Conservation (phyloP, 2,888 invertebrate species). For the Tupiocoris notatus region DNA sequence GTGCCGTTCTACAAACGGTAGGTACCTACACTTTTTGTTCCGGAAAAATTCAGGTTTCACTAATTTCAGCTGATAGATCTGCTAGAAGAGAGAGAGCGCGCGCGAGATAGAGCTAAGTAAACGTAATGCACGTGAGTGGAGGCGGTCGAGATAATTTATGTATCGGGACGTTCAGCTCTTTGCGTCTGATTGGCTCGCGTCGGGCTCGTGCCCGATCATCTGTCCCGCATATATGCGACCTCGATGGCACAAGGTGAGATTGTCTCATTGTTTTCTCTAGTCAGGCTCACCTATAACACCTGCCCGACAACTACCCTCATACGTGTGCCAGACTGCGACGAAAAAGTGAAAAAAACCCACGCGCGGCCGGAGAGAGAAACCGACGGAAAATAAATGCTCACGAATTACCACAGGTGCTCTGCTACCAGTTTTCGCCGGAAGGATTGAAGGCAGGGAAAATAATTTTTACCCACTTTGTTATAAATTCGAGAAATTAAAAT, state of each 20-base stretch:
- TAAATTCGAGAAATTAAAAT: no score
- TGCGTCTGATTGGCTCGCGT: conserved; percentile 29
- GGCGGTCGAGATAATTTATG: conserved; percentile 34
- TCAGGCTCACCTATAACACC: conserved; percentile 15
- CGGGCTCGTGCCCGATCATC: conserved; percentile 34
- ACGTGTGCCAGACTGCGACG: conserved; percentile 18
- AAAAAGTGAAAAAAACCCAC: not conserved
- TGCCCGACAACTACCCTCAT: conserved; percentile 40
- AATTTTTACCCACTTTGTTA: no score
- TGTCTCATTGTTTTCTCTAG: conserved; percentile 38
- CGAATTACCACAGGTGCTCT: not conserved
- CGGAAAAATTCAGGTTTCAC: no score
- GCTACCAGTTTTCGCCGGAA: not conserved
- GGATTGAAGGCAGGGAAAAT: not conserved
- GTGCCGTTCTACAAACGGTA: no score
- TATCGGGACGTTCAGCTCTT: conserved; percentile 10
- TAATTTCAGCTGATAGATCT: no score
- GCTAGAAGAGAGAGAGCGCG: no score
- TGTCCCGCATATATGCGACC: conserved; percentile 41
- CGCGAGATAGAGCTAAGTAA: no score
- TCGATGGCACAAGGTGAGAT: conserved; percentile 40
- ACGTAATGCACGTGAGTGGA: no score
- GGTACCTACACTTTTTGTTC: no score
- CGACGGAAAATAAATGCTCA: not conserved
- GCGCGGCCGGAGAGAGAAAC: not conserved